Evolutionary conservation across 2,797 vertebrate species (phyloP).

Genomic region (Sebastes iracundus): DNA sequence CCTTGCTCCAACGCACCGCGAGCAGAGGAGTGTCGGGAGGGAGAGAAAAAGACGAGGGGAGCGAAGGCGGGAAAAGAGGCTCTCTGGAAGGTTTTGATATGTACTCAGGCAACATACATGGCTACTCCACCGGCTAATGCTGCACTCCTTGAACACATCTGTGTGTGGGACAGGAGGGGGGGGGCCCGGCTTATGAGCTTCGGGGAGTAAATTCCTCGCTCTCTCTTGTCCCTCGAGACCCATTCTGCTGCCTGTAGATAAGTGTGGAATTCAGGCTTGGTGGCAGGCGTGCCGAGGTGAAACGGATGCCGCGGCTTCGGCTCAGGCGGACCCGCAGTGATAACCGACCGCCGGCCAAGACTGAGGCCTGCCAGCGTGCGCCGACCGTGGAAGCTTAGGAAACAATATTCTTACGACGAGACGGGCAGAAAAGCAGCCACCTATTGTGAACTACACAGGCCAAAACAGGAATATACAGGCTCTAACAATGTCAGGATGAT

Average conservation of each 20-base stretch:
- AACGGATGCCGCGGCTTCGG: constrained; percentile 55
- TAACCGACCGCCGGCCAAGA: constrained; percentile 36
- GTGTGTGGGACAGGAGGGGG: constrained; percentile 32
- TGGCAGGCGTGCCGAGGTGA: constrained; percentile 49
- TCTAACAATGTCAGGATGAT: constrained; percentile 39
- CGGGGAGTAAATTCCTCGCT: constrained; percentile 56
- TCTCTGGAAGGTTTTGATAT: constrained; percentile 72
- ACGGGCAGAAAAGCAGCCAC: constrained; percentile 21
- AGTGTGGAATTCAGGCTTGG: constrained; percentile 64
- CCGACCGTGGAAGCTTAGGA: constrained; percentile 15
- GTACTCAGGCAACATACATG: constrained; percentile 69
- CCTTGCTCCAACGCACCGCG: constrained; percentile 50
- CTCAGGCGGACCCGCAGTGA: constrained; percentile 8
- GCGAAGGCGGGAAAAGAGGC: constrained; percentile 28
- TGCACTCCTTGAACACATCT: constrained; percentile 55
- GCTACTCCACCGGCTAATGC: constrained; percentile 63
- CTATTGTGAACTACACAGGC: constrained; percentile 34
- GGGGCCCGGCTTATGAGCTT: constrained; percentile 13
- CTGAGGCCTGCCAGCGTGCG: constrained; percentile 25
- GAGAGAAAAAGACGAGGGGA: background rate
- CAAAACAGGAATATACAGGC: constrained; percentile 37
- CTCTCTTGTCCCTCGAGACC: constrained; percentile 52
- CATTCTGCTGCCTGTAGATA: constrained; percentile 76
- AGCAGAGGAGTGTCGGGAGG: constrained; percentile 44
- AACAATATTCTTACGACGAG: constrained; percentile 39